These are phyloP conservation scores for Corydoras maculifer DNA, from an alignment of 2,113 vertebrate genomes.

Conservation along the genomic window DNA sequence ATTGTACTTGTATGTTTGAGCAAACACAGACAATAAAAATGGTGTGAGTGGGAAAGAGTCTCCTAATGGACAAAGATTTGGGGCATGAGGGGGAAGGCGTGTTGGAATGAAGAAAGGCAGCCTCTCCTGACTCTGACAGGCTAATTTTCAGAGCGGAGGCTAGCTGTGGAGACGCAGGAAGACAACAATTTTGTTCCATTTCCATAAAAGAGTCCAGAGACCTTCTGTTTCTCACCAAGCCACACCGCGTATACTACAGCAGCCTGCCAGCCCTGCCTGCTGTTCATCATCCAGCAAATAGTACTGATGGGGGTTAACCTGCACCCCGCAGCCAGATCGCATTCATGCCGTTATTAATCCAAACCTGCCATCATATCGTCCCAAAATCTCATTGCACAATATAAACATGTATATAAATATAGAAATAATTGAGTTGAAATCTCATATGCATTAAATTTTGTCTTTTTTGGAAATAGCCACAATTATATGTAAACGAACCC, in stretches of 20 bases:
- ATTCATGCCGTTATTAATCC: slow-evolving; percentile 13
- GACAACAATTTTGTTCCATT: slow-evolving; percentile 89
- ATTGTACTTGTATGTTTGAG: slow-evolving; percentile 20
- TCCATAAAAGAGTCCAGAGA: slow-evolving; percentile 84
- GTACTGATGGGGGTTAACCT: slow-evolving; percentile 27
- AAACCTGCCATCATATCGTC: slow-evolving; percentile 11
- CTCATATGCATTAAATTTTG: too few species aligned
- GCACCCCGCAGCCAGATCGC: slow-evolving; percentile 20
- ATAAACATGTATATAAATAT: too few species aligned
- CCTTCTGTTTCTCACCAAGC: slow-evolving; percentile 49
- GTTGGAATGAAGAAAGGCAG: slow-evolving; percentile 66
- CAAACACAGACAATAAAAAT: slow-evolving; percentile 22
- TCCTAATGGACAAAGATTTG: slow-evolving; percentile 26
- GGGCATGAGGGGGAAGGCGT: slow-evolving; percentile 47
- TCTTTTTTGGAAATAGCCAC: too few species aligned
- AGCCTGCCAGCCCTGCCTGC: slow-evolving; percentile 34
- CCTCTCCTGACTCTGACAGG: slow-evolving; percentile 68
- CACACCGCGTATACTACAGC: slow-evolving; percentile 34
- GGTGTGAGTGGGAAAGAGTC: slow-evolving; percentile 34
- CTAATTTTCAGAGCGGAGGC: slow-evolving; percentile 71
- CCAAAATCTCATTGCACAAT: not conserved
- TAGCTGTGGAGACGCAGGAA: slow-evolving; percentile 75
- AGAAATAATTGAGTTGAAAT: too few species aligned
- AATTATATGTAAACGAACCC: too few species aligned
- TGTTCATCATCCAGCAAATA: slow-evolving; percentile 38